Evolutionary conservation across 2,888 invertebrate genomes (phyloP).

Genomic region (Orthosia incerta): DNA sequence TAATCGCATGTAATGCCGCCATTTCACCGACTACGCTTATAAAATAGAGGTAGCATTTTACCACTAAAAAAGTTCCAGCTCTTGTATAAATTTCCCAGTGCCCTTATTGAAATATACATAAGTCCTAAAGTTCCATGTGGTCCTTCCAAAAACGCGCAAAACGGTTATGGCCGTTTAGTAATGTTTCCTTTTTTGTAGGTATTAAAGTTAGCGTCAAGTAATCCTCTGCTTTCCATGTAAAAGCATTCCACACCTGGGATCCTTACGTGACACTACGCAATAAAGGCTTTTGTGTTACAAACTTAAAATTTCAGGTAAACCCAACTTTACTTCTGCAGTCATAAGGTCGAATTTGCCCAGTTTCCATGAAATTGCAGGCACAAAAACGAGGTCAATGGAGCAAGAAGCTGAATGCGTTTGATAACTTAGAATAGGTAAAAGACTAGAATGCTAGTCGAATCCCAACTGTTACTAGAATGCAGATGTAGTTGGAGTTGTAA

Average conservation of each 20-base stretch:
- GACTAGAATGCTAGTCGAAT: constrained; percentile 50
- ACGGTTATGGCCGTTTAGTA: constrained; percentile 68
- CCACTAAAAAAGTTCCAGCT: constrained; percentile 35
- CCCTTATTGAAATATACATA: constrained; percentile 50
- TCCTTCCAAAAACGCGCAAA: constrained; percentile 55
- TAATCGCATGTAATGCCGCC: constrained; percentile 80
- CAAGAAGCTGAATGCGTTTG: constrained; percentile 85
- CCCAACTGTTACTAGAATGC: constrained; percentile 62
- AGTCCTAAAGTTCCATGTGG: constrained; percentile 52
- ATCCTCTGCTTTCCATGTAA: constrained; percentile 83
- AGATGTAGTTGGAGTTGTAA: constrained; percentile 32
- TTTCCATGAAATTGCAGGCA: constrained; percentile 55
- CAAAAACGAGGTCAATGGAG: constrained; percentile 83
- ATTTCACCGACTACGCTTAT: constrained; percentile 72
- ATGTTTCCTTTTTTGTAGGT: constrained; percentile 77
- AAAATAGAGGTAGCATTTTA: constrained; percentile 66
- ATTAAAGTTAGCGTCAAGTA: constrained; percentile 83
- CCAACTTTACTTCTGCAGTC: constrained; percentile 52
- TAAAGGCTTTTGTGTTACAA: constrained; percentile 78
- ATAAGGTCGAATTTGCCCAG: constrained; percentile 65
- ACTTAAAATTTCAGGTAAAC: constrained; percentile 54
- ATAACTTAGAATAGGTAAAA: constrained; percentile 70
- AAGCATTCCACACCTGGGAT: constrained; percentile 88
- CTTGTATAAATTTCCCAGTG: constrained; percentile 14
- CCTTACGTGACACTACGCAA: constrained; percentile 87